These are phyloP conservation scores for Rhincodon typus DNA, from an alignment of 2,797 vertebrate species.

Conservation along the genomic window DNA sequence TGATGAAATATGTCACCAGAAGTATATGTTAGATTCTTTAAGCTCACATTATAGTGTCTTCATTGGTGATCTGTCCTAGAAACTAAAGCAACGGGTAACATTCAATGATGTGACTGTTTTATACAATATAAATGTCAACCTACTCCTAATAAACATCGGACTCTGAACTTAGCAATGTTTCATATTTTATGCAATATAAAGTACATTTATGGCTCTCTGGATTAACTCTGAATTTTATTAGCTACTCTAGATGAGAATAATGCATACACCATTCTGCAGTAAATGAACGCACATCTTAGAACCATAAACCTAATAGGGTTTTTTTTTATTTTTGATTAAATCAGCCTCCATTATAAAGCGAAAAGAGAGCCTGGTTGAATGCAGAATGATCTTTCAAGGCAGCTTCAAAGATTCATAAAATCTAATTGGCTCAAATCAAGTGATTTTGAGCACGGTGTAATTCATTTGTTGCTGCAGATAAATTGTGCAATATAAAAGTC, in stretches of 20 bases:
- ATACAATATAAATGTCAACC: conserved; percentile 11
- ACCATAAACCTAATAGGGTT: background rate
- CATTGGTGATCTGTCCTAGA: background rate
- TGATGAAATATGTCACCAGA: background rate
- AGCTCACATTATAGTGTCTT: background rate
- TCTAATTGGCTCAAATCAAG: background rate
- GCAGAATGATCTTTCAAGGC: background rate
- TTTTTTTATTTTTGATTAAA: background rate
- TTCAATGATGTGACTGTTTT: conserved; percentile 9
- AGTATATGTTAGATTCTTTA: background rate
- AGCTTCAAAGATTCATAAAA: conserved; percentile 21
- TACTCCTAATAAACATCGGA: conserved; percentile 2
- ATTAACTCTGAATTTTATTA: conserved; percentile 21
- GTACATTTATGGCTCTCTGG: conserved; percentile 12
- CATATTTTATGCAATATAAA: background rate
- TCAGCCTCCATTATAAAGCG: background rate
- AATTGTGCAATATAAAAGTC: background rate
- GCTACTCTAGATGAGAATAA: background rate
- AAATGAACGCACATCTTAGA: background rate
- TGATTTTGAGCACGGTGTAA: background rate
- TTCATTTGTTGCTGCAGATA: background rate
- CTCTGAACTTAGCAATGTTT: background rate
- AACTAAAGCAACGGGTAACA: background rate
- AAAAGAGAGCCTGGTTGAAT: background rate
- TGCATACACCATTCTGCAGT: background rate